Conservation (phyloP, 1,140 invertebrate genomes). For the Orchesella cincta region DNA sequence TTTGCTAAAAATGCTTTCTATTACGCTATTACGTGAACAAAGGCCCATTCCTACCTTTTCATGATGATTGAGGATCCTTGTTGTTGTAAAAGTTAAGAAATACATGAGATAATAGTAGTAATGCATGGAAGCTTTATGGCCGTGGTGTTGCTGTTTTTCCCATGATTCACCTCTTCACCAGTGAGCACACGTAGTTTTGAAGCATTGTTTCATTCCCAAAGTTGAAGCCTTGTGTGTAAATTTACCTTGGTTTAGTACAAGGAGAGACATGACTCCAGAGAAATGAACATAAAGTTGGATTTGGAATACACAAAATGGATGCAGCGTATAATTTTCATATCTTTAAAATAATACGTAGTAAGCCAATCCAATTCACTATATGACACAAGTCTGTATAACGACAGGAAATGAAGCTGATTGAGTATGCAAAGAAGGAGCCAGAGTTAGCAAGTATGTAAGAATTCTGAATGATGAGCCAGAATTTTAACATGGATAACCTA, state of each 20-base stretch:
- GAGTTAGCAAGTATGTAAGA: constrained; percentile 6
- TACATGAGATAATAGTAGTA: neutral
- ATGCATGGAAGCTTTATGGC: neutral
- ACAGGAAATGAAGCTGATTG: constrained; percentile 27
- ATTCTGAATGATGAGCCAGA: neutral
- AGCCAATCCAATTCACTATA: neutral
- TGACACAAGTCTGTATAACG: neutral
- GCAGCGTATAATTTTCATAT: neutral
- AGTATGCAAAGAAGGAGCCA: neutral
- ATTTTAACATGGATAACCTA: constrained; percentile 19
- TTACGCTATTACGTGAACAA: too few relatives aligned
- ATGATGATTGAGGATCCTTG: neutral
- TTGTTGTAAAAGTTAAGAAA: constrained; percentile 9
- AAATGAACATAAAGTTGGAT: neutral
- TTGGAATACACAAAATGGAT: neutral
- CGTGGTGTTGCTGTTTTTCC: constrained; percentile 9
- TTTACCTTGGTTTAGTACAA: constrained; percentile 1
- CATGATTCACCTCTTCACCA: constrained; percentile 16
- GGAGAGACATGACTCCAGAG: neutral
- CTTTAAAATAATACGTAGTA: neutral
- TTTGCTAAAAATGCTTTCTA: too few relatives aligned
- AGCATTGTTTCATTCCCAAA: neutral
- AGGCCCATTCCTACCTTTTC: neutral
- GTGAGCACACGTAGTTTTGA: neutral
- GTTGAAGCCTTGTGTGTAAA: neutral